A percentile compares a stretch with the other conserved stretches of the same genome.
phyloP scores from a whole-genome alignment of 2,888 invertebrate species.

The Troilus luridus region DNA sequence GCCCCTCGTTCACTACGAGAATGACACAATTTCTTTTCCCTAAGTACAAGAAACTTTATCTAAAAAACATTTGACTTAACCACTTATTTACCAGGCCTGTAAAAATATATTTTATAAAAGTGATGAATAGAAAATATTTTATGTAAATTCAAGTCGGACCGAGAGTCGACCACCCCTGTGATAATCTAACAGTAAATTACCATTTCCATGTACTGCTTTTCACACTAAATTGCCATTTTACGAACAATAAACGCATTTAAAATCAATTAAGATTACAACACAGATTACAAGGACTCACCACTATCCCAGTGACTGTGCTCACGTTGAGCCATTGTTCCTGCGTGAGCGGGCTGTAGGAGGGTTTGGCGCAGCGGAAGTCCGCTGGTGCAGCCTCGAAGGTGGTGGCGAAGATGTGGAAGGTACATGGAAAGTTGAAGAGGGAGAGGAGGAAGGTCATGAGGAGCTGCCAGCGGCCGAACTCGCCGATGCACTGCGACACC shows the following conservation, averaged over 20 bases:
- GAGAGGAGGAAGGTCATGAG: slow-evolving; percentile 81
- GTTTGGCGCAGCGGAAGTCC: slow-evolving; percentile 80
- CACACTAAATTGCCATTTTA: too few relatives aligned
- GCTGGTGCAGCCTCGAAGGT: slow-evolving; percentile 80
- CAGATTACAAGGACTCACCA: slow-evolving; percentile 12
- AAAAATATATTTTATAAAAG: too few relatives aligned
- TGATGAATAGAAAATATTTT: too few relatives aligned
- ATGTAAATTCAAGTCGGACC: too few relatives aligned
- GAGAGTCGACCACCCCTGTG: too few relatives aligned
- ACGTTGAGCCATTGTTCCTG: slow-evolving; percentile 77
- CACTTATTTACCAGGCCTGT: too few relatives aligned
- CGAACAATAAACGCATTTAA: neutral
- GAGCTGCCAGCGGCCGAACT: slow-evolving; percentile 84
- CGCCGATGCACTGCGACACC: slow-evolving; percentile 73
- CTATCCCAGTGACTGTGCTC: slow-evolving; percentile 71
- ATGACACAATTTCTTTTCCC: too few relatives aligned
- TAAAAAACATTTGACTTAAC: too few relatives aligned
- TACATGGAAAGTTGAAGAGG: slow-evolving; percentile 84
- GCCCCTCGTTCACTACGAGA: too few relatives aligned
- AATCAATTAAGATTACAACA: neutral
- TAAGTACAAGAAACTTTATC: too few relatives aligned
- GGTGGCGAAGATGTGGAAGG: slow-evolving; percentile 84
- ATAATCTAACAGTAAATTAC: too few relatives aligned
- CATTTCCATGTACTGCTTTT: too few relatives aligned
- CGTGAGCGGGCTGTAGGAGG: slow-evolving; percentile 73